These are phyloP conservation scores for Drepanosiphum platanoidis DNA, from an alignment of 2,888 invertebrate species.

Conservation along the genomic window DNA sequence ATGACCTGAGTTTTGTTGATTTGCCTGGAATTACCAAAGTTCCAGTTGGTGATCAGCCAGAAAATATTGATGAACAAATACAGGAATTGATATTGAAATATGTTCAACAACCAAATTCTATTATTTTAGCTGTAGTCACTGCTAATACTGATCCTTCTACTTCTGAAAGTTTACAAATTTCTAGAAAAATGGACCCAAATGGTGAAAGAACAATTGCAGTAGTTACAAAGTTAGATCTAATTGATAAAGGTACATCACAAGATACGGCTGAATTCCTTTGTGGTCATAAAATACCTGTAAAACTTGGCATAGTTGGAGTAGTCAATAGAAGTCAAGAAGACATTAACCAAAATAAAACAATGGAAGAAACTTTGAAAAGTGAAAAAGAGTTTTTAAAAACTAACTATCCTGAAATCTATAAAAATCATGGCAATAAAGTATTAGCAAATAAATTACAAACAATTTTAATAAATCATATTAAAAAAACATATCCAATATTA, in stretches of 20 bases:
- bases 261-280: conserved; percentile 98
- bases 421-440: neutral
- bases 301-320: conserved; percentile 96
- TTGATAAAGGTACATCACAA: conserved; percentile 92
- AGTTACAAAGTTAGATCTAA: conserved; percentile 97
- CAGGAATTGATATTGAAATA: conserved; percentile 86
- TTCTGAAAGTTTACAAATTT: conserved; percentile 94
- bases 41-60: conserved; percentile 98
- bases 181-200: conserved; percentile 95
- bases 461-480: conserved; percentile 5
- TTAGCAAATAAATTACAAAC: conserved; percentile 15
- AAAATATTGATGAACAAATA: conserved; percentile 96
- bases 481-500: conserved; percentile 14
- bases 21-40: conserved; percentile 75
- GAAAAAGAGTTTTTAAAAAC: conserved; percentile 24
- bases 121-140: conserved; percentile 95
- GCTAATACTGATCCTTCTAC: conserved; percentile 99
- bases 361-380: conserved; percentile 5
- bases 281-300: conserved; percentile 97
- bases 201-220: conserved; percentile 95
- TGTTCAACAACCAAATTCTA: conserved; percentile 93
- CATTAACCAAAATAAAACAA: conserved; percentile 84
- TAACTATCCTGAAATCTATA: neutral
- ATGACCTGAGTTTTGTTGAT: conserved; percentile 95
- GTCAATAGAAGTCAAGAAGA: conserved; percentile 98